phyloP scores from a whole-genome alignment of 1,140 invertebrate genomes.

The Manduca sexta region DNA sequence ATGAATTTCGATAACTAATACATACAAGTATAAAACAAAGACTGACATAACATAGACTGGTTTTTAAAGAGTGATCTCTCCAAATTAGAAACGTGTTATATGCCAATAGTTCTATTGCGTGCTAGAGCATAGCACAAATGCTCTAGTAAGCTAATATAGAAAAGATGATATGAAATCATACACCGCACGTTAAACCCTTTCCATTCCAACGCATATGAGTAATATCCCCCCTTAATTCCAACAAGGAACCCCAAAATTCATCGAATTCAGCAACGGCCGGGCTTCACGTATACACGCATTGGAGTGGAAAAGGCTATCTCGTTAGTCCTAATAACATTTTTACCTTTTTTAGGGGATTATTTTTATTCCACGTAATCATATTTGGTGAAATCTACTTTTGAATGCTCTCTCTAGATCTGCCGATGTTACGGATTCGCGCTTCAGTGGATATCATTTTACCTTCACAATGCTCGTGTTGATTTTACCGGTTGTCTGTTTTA shows the following conservation, averaged over 20 bases:
- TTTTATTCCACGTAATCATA: conserved; percentile 11
- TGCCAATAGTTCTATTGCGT: no score
- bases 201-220: background rate
- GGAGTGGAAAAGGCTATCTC: conserved; percentile 6
- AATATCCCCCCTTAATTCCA: background rate
- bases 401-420: conserved; percentile 1
- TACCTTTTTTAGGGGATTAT: conserved; percentile 12
- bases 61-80: no score
- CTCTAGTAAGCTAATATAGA: no score
- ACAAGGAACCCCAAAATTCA: background rate
- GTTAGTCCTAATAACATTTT: conserved; percentile 16
- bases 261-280: conserved; percentile 4
- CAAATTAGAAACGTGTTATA: no score
- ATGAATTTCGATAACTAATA: no score
- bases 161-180: no score
- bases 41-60: no score
- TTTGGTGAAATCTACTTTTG: conserved; percentile 2
- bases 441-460: conserved; percentile 4
- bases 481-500: no score
- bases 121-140: no score
- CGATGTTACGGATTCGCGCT: background rate
- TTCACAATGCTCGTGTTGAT: conserved; percentile 9
- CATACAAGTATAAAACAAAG: no score
- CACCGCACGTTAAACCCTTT: background rate
- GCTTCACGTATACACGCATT: conserved; percentile 7